Evolutionary conservation across 2,113 vertebrate species (phyloP), one percentile per base, ranked within the genome.

Genomic region (Hucho hucho): DNA sequence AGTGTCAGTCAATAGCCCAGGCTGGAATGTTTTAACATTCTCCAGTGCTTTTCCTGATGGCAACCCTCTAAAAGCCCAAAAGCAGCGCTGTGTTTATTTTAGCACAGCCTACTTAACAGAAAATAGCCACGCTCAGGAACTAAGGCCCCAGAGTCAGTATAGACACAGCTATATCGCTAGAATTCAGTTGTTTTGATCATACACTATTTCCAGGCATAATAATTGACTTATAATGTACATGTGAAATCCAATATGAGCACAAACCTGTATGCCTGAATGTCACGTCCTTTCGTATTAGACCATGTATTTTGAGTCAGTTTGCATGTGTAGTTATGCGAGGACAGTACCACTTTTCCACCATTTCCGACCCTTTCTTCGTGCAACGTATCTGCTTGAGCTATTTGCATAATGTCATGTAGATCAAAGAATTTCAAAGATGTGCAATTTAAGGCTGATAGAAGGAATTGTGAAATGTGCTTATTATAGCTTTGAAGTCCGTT

Each of bases 371-470:
- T 63, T 59, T 12, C 47, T 65, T 37, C 28, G 1, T 72, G 22
- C 26, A 43, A 22, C n/a, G 28, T 72, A 9, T 43, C 37, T 64
- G 16, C 58, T 69, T 18, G 46, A 61, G 16, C 7, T 32, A 46
- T 72, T 75, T 72, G 64, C 63, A 46, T 72, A 72, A 59, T 68
- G 69, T 18, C 28, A 22, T 26, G 59, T 20, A 64, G 68, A 72
- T 71, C 28, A 72, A 75, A 79, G 22, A 56, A 79, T 75, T 47
- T 64, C 5, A 24, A 46, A 72, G 61, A 74, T 66, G 56, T 71
- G 6, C 53, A 22, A 22, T 61, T 61, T 61, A 22, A 4, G 13
- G 5, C 2, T 11, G 18, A 61, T 22, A 7, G 6, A 53, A 53
- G 49, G 16, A 53, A 53, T 53, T 53, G 49, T 53, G 14, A 53